These are phyloP conservation scores for Podotricha telesiphe DNA, from an alignment of 2,888 invertebrate species.

Conservation along the genomic window DNA sequence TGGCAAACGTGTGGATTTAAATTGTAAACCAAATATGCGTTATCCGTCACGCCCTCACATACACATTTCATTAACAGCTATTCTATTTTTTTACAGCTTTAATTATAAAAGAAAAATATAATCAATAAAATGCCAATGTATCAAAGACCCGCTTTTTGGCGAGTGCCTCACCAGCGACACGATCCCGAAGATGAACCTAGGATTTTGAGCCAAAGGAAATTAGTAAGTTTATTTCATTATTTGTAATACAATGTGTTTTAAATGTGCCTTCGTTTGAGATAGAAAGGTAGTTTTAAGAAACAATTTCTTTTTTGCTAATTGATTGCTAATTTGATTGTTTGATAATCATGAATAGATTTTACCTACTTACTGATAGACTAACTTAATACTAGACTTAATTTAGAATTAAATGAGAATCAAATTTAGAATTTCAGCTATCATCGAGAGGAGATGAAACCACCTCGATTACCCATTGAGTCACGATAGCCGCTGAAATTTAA, in stretches of 20 bases:
- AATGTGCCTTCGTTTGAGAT: no score
- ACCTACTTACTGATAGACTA: no score
- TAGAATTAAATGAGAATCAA: no score
- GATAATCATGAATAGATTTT: not conserved
- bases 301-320: no score
- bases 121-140: conserved; percentile 74
- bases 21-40: not conserved
- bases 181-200: conserved; percentile 74
- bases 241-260: no score
- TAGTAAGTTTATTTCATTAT: conserved; percentile 51
- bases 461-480: not conserved
- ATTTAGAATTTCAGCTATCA: no score
- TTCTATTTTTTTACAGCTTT: conserved; percentile 13
- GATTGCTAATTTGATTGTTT: no score
- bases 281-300: no score
- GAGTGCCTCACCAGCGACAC: conserved; percentile 72
- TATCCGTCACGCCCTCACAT: not conserved
- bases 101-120: conserved; percentile 7
- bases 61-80: not conserved
- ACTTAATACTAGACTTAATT: no score
- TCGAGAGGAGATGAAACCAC: not conserved
- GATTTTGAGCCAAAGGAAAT: conserved; percentile 56
- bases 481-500: not conserved
- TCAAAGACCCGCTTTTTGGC: conserved; percentile 86
- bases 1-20: not conserved